Conservation (phyloP, 2,797 vertebrate species). For the Loriculus beryllinus region DNA sequence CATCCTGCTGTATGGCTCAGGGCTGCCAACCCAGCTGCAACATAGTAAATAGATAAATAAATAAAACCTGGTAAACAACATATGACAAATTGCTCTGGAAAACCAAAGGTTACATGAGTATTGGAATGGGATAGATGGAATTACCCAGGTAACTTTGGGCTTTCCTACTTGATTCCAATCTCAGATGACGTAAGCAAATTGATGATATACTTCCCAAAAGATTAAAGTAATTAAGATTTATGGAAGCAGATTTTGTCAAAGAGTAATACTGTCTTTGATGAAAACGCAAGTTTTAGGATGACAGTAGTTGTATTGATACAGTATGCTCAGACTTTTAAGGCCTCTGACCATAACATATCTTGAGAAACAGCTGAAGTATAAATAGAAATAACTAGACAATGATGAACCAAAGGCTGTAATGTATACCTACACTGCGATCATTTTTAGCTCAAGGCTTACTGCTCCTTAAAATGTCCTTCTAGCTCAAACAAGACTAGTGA, state of each 20-base stretch:
- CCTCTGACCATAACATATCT: background rate
- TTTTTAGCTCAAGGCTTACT: background rate
- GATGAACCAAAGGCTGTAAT: slow-evolving; percentile 7
- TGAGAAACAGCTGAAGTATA: background rate
- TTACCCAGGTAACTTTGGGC: background rate
- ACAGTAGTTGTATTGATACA: background rate
- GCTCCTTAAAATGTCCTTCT: background rate
- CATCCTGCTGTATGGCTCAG: background rate
- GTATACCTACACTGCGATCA: background rate
- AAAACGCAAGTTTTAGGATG: background rate
- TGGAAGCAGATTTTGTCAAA: background rate
- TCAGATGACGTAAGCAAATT: background rate
- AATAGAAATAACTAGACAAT: slow-evolving; percentile 33
- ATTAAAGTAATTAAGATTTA: background rate
- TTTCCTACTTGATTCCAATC: background rate
- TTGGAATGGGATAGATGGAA: background rate
- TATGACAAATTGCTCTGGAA: background rate
- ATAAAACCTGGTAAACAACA: background rate
- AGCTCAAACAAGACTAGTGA: background rate
- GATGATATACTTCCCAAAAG: background rate
- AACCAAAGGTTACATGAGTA: background rate
- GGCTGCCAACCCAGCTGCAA: background rate
- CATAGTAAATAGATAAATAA: background rate
- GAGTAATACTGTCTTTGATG: background rate
- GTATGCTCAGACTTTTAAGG: background rate